Percentiles rank a stretch among this genome's conserved stretches.
These are phyloP conservation scores for Sylvia borin DNA, from an alignment of 2,797 vertebrate genomes.

Conservation along the genomic window DNA sequence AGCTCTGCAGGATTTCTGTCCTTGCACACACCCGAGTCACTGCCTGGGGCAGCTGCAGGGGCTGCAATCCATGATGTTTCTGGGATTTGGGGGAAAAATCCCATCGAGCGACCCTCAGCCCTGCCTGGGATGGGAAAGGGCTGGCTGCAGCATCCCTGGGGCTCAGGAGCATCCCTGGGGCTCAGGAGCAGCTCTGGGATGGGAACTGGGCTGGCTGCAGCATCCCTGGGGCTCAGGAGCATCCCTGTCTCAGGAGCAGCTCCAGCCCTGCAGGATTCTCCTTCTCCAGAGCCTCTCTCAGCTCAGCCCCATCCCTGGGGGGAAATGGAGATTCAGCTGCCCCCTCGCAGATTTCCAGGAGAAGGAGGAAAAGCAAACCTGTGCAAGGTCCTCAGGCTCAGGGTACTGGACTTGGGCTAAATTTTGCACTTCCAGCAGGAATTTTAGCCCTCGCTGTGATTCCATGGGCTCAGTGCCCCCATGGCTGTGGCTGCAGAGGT, in stretches of 20 bases:
- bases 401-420: no score
- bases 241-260: not conserved
- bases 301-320: not conserved
- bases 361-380: no score
- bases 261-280: not conserved
- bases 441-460: no score
- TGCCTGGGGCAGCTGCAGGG: not conserved
- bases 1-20: not conserved
- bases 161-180: no score
- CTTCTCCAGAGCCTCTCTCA: rapidly evolving
- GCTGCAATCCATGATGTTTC: not conserved
- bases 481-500: no score
- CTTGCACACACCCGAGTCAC: not conserved
- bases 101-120: not conserved
- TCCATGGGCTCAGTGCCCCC: no score
- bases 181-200: no score
- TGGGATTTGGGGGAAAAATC: not conserved
- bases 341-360: not conserved
- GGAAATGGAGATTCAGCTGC: rapidly evolving
- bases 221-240: no score
- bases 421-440: no score
- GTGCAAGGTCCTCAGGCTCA: no score
- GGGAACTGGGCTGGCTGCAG: no score
- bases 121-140: not conserved
- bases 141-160: not conserved